Evolutionary conservation across 1,140 invertebrate genomes (phyloP), one percentile per base, ranked within the genome.

Genomic region (Drepana arcuata): DNA sequence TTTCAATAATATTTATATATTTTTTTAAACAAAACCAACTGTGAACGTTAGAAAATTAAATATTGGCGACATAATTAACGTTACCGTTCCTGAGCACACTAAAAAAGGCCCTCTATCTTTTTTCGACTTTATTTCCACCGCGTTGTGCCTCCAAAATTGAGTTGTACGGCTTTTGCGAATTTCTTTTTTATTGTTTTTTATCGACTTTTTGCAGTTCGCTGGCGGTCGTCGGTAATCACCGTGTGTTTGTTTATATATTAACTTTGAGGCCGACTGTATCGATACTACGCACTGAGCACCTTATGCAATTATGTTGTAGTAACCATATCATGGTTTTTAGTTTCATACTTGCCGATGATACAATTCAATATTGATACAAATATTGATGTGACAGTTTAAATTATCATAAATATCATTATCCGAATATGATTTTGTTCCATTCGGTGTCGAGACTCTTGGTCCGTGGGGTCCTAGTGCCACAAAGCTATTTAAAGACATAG

Each of bases 91-190:
- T 5, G 10, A n/a, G 53, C 47, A 56, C 69, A 55, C 34, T 26
- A 66, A 67, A 26, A 71, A 71, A 73, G 49, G 32, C 57, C 47
- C 49, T 2, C 26, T 14, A 34, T 32, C 38, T 71, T 66, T 75
- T 72, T 67, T 62, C 41, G 52, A 47, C 47, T 52, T 70, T 73
- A 63, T 67, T 70, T 68, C 59, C 48, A 58, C 41, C 53, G 68
- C 53, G 66, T 37, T 67, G 64, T 55, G 65, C 60, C 62, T 67
- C 69, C 72, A 73, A 77, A 77, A 77, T 77, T 77, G 69, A 77
- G 72, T 73, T 77, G 72, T 77, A 70, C 59, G 53, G 56, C 57
- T 67, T 66, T 65, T 52, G 61, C 55, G 61, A 43, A 45, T 49
- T 53, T 21, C 4, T 62, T 67, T 21, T 21, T 21, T 21, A 21